Evolutionary conservation across 2,888 invertebrate genomes (phyloP), one percentile per base, ranked within the genome.

Genomic region (Adela reaumurella): DNA sequence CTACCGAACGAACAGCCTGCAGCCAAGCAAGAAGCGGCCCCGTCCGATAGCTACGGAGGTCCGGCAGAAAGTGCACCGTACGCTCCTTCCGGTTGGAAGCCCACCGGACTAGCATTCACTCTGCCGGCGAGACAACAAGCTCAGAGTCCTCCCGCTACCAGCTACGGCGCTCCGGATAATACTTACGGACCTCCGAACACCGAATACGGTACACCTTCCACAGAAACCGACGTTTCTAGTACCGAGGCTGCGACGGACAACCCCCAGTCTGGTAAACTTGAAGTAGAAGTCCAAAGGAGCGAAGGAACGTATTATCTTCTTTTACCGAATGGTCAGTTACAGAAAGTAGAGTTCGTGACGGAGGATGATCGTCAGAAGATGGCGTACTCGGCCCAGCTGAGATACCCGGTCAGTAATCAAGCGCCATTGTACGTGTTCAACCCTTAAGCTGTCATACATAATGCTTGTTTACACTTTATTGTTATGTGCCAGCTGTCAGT

Each of bases 251-350:
- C 45, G 45, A 73, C 74, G 4, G 73, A 72, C 16, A 71, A 67
- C 45, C 70, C 73, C 51, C 62, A 68, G 51, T 64, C 67, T 1
- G 74, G 76, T 52, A 66, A 55, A 19, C 46, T 76, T 6, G 46
- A 35, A 17, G 66, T 77, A 2, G 74, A 81, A 43, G 68, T 74
- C 0, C 67, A 68, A 53, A 70, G 69, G 57, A 84, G 85, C 43
- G 67, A 70, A 20, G 86, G 85, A 3, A 72, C 81, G 14, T 87
- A 87, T 63, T 87, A 81, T 61, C 73, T 87, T 3, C 74, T 86
- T 41, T 73, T 87, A 53, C 86, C 86, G 1, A 83, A 80, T 54
- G 86, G 87, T 4, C 72, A 82, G 52, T 65, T 87, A 28, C 87
- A 87, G 59, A 81, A 77, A 51, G 81, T 86, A 20, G 72, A 76